A percentile compares a stretch with the other conserved stretches of the same genome.
Evolutionary conservation across 2,888 invertebrate genomes (phyloP).

Genomic region (Philopedon plagiatum): DNA sequence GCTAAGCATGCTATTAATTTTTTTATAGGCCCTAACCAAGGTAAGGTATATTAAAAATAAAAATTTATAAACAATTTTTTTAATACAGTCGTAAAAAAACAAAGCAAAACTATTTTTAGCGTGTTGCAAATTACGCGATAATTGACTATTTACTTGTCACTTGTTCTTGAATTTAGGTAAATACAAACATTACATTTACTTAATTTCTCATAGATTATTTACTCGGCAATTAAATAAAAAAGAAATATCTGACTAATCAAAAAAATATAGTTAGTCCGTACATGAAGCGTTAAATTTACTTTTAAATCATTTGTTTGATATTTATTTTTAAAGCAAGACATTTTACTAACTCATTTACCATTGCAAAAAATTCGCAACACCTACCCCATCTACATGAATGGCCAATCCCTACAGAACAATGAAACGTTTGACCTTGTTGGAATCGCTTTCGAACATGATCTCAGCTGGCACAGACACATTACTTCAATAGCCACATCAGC

Average conservation of each 20-base stretch:
- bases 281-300: background rate
- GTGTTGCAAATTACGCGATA: background rate
- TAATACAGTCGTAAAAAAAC: background rate
- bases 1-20: too few relatives aligned
- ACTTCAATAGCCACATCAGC: too few relatives aligned
- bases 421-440: too few relatives aligned
- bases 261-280: background rate
- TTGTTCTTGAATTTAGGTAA: background rate
- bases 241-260: background rate
- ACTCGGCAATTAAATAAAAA: background rate
- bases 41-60: background rate
- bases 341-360: too few relatives aligned
- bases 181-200: background rate
- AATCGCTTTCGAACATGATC: too few relatives aligned
- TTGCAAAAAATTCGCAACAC: too few relatives aligned
- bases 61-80: background rate
- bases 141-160: slow-evolving; percentile 1
- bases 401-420: too few relatives aligned
- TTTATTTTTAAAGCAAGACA: too few relatives aligned
- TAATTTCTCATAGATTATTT: slow-evolving; percentile 8
- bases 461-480: too few relatives aligned
- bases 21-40: too few relatives aligned
- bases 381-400: too few relatives aligned
- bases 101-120: background rate
- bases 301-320: too few relatives aligned